These are phyloP conservation scores for Poeciliopsis turneri DNA, from an alignment of 2,797 vertebrate species.

Conservation along the genomic window DNA sequence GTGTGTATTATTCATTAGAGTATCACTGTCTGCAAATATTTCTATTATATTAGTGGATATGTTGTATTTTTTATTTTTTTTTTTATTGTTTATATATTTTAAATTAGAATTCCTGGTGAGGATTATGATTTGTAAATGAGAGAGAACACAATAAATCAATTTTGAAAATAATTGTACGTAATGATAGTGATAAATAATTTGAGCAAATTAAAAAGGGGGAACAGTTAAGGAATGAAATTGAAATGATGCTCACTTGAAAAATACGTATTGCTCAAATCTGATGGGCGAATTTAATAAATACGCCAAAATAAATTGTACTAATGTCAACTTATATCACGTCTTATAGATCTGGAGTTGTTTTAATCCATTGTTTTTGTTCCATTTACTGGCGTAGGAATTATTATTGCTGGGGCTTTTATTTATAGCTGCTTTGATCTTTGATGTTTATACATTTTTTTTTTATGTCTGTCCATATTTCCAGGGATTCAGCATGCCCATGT, in stretches of 20 bases:
- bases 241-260: neutral
- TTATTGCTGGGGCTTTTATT: neutral
- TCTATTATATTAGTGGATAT: neutral
- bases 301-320: neutral
- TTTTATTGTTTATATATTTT: neutral
- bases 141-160: neutral
- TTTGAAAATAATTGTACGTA: neutral
- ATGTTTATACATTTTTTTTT: constrained; percentile 12
- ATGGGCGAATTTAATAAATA: neutral
- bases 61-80: no score
- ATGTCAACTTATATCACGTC: neutral
- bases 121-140: neutral
- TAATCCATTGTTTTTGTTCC: neutral
- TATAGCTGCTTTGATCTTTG: neutral
- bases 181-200: neutral
- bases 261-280: neutral
- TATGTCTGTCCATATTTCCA: constrained; percentile 59
- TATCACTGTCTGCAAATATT: neutral
- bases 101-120: neutral
- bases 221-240: neutral
- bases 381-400: neutral
- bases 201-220: neutral
- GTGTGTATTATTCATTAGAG: neutral
- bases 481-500: constrained; percentile 99
- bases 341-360: neutral